Conservation (phyloP, 1,140 invertebrate species). For the Linepithema humile region DNA sequence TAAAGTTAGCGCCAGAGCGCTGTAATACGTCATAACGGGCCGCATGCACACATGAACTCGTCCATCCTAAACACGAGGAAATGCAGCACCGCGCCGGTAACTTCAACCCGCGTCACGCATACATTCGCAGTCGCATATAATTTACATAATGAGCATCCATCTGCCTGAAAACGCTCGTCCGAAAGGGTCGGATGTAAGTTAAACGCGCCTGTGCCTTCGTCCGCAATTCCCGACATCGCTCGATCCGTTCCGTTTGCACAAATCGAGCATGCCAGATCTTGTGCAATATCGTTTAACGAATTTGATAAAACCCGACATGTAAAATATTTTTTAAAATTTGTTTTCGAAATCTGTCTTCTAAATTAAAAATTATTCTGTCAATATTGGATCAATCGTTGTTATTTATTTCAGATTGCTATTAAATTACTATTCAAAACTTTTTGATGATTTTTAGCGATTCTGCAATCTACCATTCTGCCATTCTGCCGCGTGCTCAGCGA, state of each 20-base stretch:
- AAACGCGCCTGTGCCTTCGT: background rate
- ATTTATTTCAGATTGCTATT: background rate
- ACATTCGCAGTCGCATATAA: conserved; percentile 41
- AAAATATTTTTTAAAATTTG: background rate
- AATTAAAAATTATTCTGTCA: background rate
- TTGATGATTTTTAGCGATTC: background rate
- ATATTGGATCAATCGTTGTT: background rate
- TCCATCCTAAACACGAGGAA: conserved; percentile 23
- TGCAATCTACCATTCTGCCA: too few species aligned
- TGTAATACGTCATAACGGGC: conserved; percentile 33
- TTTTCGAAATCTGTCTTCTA: background rate
- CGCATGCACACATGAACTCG: background rate
- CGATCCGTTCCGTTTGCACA: conserved; percentile 6
- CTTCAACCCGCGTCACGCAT: conserved; percentile 11
- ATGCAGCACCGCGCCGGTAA: background rate
- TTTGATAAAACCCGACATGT: background rate
- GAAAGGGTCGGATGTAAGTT: conserved; percentile 34
- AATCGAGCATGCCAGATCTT: background rate
- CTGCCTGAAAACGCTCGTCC: conserved; percentile 21
- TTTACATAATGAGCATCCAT: conserved; percentile 51
- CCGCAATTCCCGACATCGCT: background rate
- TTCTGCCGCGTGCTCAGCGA: too few species aligned
- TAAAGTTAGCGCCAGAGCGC: conserved; percentile 25
- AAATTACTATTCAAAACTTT: background rate
- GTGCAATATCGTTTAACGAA: background rate